Conservation (phyloP, 2,888 invertebrate species). For the Clepsis dumicolana region DNA sequence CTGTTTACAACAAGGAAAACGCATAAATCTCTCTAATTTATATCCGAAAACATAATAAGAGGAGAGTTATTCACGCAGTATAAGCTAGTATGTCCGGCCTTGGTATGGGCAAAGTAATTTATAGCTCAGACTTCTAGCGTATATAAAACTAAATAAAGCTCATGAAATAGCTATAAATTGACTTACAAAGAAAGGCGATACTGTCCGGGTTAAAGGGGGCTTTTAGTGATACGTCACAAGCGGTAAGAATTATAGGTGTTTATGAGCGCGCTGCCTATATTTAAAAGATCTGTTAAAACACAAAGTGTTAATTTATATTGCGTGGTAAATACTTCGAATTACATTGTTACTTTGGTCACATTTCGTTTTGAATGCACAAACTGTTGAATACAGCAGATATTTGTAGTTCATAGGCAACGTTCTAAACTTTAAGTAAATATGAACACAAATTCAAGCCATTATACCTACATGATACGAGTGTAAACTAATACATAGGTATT, state of each 20-base stretch:
- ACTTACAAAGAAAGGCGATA: constrained; percentile 75
- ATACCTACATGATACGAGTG: too few relatives aligned
- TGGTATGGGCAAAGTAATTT: constrained; percentile 66
- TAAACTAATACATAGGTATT: too few relatives aligned
- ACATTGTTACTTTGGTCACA: neutral
- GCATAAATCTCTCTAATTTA: constrained; percentile 83
- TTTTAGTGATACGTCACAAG: constrained; percentile 41
- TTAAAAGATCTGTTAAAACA: constrained; percentile 29
- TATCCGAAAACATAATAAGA: constrained; percentile 83
- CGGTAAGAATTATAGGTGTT: constrained; percentile 38
- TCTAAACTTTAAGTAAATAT: too few relatives aligned
- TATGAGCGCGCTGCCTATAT: constrained; percentile 34
- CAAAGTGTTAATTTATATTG: constrained; percentile 25
- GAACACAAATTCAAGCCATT: too few relatives aligned
- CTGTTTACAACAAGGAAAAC: constrained; percentile 57
- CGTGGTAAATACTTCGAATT: constrained; percentile 17
- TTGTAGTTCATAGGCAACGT: too few relatives aligned
- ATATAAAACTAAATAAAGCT: constrained; percentile 85
- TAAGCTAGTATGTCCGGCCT: constrained; percentile 69
- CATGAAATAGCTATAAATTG: constrained; percentile 82
- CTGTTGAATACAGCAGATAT: too few relatives aligned
- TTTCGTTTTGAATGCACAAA: neutral
- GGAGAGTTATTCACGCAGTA: constrained; percentile 78
- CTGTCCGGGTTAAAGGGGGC: constrained; percentile 41
- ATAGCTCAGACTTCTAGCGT: constrained; percentile 74